Evolutionary conservation across 30 jellyfish, hydroid and myxozoan species (phyloP), one percentile per base, ranked within the genome.

Genomic region (Phacellophora camtschatica): DNA sequence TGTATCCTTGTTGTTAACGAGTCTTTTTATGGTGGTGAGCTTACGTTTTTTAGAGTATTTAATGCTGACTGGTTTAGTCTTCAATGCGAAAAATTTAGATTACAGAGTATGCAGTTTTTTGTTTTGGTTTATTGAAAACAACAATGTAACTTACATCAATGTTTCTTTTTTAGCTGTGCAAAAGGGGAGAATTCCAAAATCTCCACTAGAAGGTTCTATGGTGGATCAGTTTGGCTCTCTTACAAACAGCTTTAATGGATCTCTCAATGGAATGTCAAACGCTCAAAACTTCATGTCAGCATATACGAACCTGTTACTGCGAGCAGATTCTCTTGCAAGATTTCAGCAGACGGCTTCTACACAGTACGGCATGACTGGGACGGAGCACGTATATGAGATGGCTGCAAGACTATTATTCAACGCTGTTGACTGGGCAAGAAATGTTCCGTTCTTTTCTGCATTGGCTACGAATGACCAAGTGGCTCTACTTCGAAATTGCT

Each of bases 361-460:
- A 29, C 39, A 66, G 28, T 87, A 73, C 69, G 96, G 96, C 53
- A 48, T 77, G 81, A 24, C 95, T 5, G 88, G 88, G 15, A 33
- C 89, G 2, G 96, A 87, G 69, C 96, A 87, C 45, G 75, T 87
- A 43, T 87, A 87, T 41, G 96, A 87, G 29, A 87, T 87, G 88
- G 96, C 97, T 23, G 94, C 94, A 22, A 62, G 94, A 30, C 27
- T 88, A 49, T 70, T 88, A 7, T 78, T 80, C 89, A 88, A 80
- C 39, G 94, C 94, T 20, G 94, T 88, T 1, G 99, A 93, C 33
- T 93, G 99, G 99, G 99, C 99, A 13, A 71, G 96, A 45, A 93
- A 86, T 54, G 99, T 93, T 13, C 99, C 99, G 22, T 93, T 93
- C 66, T 93, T 93, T 62, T 86, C 94, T 42, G 99, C 99, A 56